Base-by-base conservation (phyloP, 30 jellyfish, hydroid and myxozoan genomes). In the Pseudorhiza aurosa region DNA sequence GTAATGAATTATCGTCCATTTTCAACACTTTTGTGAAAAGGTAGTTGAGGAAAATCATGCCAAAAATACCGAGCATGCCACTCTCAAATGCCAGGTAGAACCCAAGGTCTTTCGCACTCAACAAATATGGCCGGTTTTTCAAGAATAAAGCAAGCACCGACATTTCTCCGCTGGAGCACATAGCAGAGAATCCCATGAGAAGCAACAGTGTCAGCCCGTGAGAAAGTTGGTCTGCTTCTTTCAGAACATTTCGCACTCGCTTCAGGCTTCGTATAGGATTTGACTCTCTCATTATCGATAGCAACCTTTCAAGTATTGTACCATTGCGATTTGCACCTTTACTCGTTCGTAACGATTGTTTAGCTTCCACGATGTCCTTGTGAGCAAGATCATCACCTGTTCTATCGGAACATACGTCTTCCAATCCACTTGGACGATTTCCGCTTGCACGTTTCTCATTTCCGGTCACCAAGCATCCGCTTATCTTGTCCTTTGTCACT, bases 61-160 rank as follows among this genome's bases (percentile, higher is more conserved):
- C 75, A 1, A 26, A 19, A 30, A 60, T 60, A 2, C 53, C 75
- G 4, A 60, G 25, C 7, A 60, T 26, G 28, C 53, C 75, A 30
- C 75, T 60, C n/a, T 29, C 51, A 29, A 1, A 60, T 1, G 75
- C 75, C 6, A 60, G 35, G 51, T 7, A 60, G n/a, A 26, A 30
- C n/a, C 75, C 75, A 1, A 60, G 5, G 44, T 26, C 46, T 39
- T 29, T 21, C 12, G 75, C 25, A 53, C 53, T 60, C 4, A 60
- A 53, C 9, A 60, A 60, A 29, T 60, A 60, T 1, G 75, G 75
- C 53, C 46, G 30, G 53, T 60, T 60, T 28, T 60, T 60, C 51
- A 60, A 37, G 45, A 7, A 60, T 7, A 60, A 53, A 8, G 45
- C 51, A 11, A 60, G 17, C 6, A 60, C 46, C 2, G 75, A 21